phyloP scores from a whole-genome alignment of 2,797 vertebrate genomes.

The Emys orbicularis region DNA sequence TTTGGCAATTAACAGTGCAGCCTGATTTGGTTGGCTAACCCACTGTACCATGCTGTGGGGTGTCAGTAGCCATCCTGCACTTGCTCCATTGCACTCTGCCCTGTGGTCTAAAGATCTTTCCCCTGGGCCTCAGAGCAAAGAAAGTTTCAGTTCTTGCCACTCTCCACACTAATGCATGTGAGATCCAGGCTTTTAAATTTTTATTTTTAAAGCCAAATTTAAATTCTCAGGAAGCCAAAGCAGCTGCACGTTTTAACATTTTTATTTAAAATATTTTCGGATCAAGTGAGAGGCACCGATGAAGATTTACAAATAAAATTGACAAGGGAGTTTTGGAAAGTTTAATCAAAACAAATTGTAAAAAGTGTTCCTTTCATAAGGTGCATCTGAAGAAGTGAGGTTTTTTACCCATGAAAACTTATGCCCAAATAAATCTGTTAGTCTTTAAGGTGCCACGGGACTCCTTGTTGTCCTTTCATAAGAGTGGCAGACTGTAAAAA shows the following conservation, averaged over 20 bases:
- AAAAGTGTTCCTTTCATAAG: no score
- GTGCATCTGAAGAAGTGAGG: no score
- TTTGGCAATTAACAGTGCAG: background rate
- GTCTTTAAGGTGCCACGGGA: no score
- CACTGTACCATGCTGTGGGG: background rate
- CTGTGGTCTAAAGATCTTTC: background rate
- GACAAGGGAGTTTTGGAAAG: rapidly evolving
- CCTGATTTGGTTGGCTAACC: background rate
- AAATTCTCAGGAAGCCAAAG: background rate
- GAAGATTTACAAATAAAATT: background rate
- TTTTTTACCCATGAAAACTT: no score
- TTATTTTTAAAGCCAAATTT: background rate
- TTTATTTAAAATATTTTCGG: background rate
- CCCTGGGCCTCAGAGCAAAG: background rate
- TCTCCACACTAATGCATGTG: background rate
- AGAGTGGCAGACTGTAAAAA: rapidly evolving
- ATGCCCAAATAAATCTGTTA: no score
- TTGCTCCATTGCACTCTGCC: background rate
- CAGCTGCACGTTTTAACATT: background rate
- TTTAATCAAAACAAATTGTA: background rate
- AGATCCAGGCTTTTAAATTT: background rate
- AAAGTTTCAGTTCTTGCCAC: background rate
- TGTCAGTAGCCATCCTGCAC: background rate
- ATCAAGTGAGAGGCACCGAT: no score
- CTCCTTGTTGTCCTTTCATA: no score